Evolutionary conservation across 2,797 vertebrate species (phyloP), one percentile per base, ranked within the genome.

Genomic region (Enteromius radiatus): DNA sequence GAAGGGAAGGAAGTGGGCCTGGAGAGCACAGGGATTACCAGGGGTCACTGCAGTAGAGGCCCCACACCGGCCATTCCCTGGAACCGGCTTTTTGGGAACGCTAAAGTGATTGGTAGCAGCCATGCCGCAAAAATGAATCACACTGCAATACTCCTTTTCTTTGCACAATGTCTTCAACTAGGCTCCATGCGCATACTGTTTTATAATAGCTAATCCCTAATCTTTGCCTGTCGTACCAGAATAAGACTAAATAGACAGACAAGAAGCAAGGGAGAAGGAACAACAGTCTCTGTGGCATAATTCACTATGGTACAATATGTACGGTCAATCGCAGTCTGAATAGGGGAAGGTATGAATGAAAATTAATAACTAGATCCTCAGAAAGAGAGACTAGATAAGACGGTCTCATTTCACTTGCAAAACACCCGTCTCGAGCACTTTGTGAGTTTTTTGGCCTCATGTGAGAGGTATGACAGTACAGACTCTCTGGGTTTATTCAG

Each of bases 1-100:
- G 94, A 90, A 90, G 89, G 93, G 94, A 94, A 95, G 94, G 95
- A 95, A 95, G 90, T 91, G 81, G 88, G 89, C 89, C 90, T 87
- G 77, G 91, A 89, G 91, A 92, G 92, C 87, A 89, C 83, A 89
- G 88, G 91, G 92, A 94, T 92, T 93, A 92, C 89, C 88, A 68
- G 91, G 88, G 92, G 81, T 88, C 83, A 78, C 11, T 69, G 21
- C 74, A 38, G 56, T 8, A 47, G 80, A 71, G 81, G 41, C 83
- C 87, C 83, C 87, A 91, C 89, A 87, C 91, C 87, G 91, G 38
- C 38, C 64, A 70, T 74, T 82, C 56, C 67, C 3, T 56, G 77
- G 52, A 76, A 78, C 33, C n/a, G 6, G 23, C 23, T 23, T 82
- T 81, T 70, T 80, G 82, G 41, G 73, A 83, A 83, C n/a, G 5